Percentiles rank a stretch among this genome's conserved stretches.
Conservation (phyloP, 1,140 invertebrate species). For the Aphidius gifuensis region DNA sequence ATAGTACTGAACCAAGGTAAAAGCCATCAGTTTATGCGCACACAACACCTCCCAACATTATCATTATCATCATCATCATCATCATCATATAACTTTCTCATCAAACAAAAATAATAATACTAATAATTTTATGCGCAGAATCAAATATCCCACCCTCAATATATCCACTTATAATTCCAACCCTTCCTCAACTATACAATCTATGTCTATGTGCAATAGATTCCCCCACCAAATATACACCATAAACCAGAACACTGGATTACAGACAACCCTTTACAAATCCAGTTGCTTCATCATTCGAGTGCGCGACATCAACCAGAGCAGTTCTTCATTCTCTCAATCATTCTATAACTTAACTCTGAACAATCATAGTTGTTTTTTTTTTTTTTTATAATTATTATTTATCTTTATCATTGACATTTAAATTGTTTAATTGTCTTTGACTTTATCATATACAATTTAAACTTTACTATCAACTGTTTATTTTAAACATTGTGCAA, state of each 20-base stretch:
- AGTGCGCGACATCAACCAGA: slow-evolving; percentile 38
- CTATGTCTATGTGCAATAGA: neutral
- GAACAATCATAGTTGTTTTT: neutral
- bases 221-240: slow-evolving; percentile 8
- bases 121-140: slow-evolving; percentile 20
- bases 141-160: slow-evolving; percentile 26
- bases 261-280: slow-evolving; percentile 32
- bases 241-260: slow-evolving; percentile 20
- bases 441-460: too few relatives aligned
- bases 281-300: slow-evolving; percentile 43
- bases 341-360: neutral
- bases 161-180: slow-evolving; percentile 9
- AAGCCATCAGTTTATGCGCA: slow-evolving; percentile 5
- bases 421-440: slow-evolving; percentile 11
- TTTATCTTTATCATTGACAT: slow-evolving; percentile 5
- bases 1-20: slow-evolving; percentile 7
- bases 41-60: too few relatives aligned
- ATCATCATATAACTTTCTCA: neutral
- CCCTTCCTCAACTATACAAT: slow-evolving; percentile 6
- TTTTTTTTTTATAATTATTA: slow-evolving; percentile 18
- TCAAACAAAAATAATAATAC: slow-evolving; percentile 5
- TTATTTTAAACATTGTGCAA: too few relatives aligned
- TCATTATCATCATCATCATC: too few relatives aligned
- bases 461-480: too few relatives aligned
- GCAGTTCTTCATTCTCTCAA: slow-evolving; percentile 1